phyloP scores from a whole-genome alignment of 2,888 invertebrate genomes.

The Chloroclysta siterata region DNA sequence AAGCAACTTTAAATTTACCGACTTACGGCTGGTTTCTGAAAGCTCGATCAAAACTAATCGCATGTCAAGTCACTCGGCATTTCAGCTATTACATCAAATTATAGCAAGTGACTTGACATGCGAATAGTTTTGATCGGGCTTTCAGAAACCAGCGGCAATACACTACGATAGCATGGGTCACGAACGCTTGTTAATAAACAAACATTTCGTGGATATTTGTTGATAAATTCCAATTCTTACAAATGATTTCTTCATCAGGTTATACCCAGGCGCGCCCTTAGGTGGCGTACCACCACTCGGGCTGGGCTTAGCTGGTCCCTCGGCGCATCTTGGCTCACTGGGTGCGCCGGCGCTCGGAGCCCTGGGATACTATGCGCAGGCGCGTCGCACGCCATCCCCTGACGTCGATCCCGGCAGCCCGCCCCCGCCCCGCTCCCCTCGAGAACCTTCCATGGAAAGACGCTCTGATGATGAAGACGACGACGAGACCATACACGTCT shows the following conservation, averaged over 20 bases:
- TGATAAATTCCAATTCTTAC: background rate
- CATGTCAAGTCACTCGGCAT: too few relatives aligned
- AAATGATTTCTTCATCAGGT: conserved; percentile 64
- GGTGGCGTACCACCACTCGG: conserved; percentile 83
- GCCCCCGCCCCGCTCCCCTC: conserved; percentile 79
- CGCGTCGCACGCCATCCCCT: conserved; percentile 77
- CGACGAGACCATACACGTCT: conserved; percentile 87
- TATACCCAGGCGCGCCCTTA: conserved; percentile 86
- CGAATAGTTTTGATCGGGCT: too few relatives aligned
- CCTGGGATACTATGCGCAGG: conserved; percentile 80
- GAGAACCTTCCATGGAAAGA: conserved; percentile 70
- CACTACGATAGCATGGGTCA: too few relatives aligned
- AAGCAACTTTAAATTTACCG: too few relatives aligned
- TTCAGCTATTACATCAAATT: too few relatives aligned
- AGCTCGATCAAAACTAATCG: too few relatives aligned
- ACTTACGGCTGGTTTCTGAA: too few relatives aligned
- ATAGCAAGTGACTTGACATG: too few relatives aligned
- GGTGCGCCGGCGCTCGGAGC: conserved; percentile 88
- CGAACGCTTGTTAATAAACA: too few relatives aligned
- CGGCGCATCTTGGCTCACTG: conserved; percentile 87
- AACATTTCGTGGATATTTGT: background rate
- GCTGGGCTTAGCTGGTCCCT: conserved; percentile 88
- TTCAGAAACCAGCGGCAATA: too few relatives aligned
- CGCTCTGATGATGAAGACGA: conserved; percentile 84
- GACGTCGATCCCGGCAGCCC: conserved; percentile 87